Evolutionary conservation across 2,888 invertebrate species (phyloP).

Genomic region (Lasius platythorax): DNA sequence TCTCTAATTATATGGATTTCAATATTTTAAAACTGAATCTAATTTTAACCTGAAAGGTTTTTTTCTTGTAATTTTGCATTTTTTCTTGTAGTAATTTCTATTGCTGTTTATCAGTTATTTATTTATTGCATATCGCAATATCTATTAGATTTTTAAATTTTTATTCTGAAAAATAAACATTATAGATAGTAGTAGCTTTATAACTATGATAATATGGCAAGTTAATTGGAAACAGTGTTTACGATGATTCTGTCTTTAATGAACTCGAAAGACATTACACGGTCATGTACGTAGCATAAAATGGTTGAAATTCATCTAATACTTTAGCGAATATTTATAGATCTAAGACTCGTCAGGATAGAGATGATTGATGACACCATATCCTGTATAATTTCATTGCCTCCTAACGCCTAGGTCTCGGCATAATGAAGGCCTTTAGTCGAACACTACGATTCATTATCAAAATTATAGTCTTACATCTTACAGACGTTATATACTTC

Average conservation of each 20-base stretch:
- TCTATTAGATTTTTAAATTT: background rate
- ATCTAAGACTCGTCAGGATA: constrained; percentile 44
- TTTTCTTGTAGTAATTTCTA: background rate
- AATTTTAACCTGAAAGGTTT: background rate
- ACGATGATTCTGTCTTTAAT: constrained; percentile 16
- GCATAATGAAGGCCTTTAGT: constrained; percentile 54
- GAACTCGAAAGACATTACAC: constrained; percentile 15
- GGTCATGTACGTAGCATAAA: background rate
- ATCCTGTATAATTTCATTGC: constrained; percentile 58
- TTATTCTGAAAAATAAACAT: background rate
- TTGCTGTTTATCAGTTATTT: background rate
- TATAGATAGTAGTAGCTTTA: background rate
- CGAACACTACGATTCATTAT: constrained; percentile 56
- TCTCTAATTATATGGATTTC: background rate
- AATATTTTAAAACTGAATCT: background rate
- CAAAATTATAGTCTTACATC: constrained; percentile 59
- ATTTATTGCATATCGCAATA: background rate
- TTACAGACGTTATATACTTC: constrained; percentile 40
- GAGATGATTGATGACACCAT: constrained; percentile 55
- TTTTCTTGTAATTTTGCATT: too few species aligned
- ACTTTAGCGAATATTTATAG: constrained; percentile 35
- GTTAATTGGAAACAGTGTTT: constrained; percentile 22
- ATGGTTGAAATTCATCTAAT: constrained; percentile 57
- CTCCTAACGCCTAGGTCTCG: constrained; percentile 39
- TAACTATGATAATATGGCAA: background rate